A percentile compares a stretch with the other conserved stretches of the same genome.
phyloP scores from a whole-genome alignment of 1,140 invertebrate species.

The Leguminivora glycinivorella region DNA sequence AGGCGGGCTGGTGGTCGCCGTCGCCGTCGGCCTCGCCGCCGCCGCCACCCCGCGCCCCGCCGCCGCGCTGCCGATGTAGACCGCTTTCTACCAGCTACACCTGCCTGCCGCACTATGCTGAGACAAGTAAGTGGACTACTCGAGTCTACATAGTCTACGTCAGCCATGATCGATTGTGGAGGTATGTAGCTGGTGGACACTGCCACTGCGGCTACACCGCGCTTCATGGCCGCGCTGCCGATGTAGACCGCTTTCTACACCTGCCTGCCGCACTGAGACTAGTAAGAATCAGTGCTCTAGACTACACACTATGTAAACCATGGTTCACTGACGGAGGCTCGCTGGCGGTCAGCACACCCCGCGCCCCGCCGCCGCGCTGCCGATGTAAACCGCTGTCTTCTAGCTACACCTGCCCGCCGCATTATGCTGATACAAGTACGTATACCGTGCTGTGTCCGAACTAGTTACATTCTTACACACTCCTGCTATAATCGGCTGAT shows the following conservation, averaged over 20 bases:
- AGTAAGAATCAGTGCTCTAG: background rate
- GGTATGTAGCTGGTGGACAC: constrained; percentile 67
- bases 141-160: too few species aligned
- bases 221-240: constrained; percentile 63
- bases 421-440: too few species aligned
- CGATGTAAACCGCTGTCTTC: constrained; percentile 60
- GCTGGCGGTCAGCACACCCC: constrained; percentile 71
- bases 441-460: background rate
- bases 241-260: constrained; percentile 61
- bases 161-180: constrained; percentile 70
- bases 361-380: constrained; percentile 64
- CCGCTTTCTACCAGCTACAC: constrained; percentile 65
- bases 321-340: constrained; percentile 68
- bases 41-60: constrained; percentile 70
- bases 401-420: too few species aligned
- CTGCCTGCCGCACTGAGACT: constrained; percentile 60
- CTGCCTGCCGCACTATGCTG: constrained; percentile 68
- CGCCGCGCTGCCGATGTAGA: constrained; percentile 61
- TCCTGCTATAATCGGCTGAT: constrained; percentile 66
- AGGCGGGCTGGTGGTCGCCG: constrained; percentile 67
- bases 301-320: too few species aligned
- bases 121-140: constrained; percentile 19
- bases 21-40: constrained; percentile 68
- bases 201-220: constrained; percentile 71
- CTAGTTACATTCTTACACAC: too few species aligned